phyloP scores from a whole-genome alignment of 2,797 vertebrate genomes.

The Coregonus suidteri region DNA sequence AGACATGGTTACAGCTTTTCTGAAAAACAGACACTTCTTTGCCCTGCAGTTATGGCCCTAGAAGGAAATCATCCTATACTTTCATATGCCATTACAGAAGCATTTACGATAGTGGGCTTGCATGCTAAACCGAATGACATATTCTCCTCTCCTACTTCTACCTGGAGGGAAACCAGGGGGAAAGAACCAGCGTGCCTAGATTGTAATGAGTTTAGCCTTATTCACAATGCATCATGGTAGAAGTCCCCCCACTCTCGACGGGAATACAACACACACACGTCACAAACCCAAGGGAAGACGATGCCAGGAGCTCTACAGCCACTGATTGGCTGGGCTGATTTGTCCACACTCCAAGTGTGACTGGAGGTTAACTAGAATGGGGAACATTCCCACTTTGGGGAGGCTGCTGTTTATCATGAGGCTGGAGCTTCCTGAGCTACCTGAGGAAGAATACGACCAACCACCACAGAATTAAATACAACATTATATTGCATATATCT shows the following conservation, averaged over 20 bases:
- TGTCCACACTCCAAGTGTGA: neutral
- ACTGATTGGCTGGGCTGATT: constrained; percentile 27
- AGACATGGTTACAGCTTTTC: constrained; percentile 5
- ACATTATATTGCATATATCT: neutral
- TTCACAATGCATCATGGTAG: neutral
- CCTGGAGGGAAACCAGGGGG: neutral
- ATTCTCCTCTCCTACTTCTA: constrained; percentile 6
- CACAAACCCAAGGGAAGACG: constrained; percentile 25
- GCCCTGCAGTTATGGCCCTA: constrained; percentile 20
- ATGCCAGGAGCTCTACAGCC: constrained; percentile 29
- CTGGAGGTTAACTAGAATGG: constrained; percentile 34
- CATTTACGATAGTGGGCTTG: constrained; percentile 5
- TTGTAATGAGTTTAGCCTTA: constrained; percentile 3
- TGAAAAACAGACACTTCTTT: constrained; percentile 7
- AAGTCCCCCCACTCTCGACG: neutral
- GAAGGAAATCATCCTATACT: constrained; percentile 12
- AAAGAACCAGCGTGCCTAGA: neutral
- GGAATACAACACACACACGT: neutral
- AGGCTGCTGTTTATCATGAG: constrained; percentile 10
- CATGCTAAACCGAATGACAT: constrained; percentile 21
- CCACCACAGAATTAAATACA: neutral
- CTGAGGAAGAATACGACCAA: neutral
- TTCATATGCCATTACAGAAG: constrained; percentile 17
- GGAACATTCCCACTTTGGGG: constrained; percentile 8
- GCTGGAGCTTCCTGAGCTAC: too few species aligned